These are phyloP conservation scores for Alentia gelatinosa DNA, from an alignment of 2,888 invertebrate species.

Conservation along the genomic window DNA sequence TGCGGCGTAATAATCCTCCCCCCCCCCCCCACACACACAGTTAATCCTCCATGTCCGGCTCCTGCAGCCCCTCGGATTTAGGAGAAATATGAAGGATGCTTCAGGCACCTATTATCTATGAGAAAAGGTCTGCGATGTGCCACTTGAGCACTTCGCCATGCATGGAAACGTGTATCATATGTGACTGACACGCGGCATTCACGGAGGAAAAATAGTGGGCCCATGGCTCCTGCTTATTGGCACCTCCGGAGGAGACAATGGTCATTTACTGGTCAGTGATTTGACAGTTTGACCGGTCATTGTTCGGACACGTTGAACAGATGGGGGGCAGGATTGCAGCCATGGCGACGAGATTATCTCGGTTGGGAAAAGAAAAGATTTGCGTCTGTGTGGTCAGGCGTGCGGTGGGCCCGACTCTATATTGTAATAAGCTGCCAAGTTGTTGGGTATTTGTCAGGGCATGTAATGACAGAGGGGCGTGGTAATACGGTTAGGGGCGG, in stretches of 20 bases:
- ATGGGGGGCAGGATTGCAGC: slow-evolving; percentile 9
- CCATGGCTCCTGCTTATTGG: neutral
- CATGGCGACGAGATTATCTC: slow-evolving; percentile 27
- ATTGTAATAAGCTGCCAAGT: slow-evolving; percentile 39
- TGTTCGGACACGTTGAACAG: slow-evolving; percentile 20
- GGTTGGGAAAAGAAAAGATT: neutral
- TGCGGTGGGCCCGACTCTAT: slow-evolving; percentile 19
- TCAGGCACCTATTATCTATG: too few relatives aligned
- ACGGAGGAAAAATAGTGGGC: neutral
- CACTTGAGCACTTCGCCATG: neutral
- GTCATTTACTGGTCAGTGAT: neutral
- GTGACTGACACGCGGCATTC: neutral
- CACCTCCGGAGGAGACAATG: neutral
- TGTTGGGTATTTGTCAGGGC: slow-evolving; percentile 26
- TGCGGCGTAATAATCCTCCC: too few relatives aligned
- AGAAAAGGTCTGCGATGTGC: too few relatives aligned
- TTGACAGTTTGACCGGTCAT: slow-evolving; percentile 3
- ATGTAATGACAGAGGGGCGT: slow-evolving; percentile 37
- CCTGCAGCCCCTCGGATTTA: too few relatives aligned
- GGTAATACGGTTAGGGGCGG: slow-evolving; percentile 17
- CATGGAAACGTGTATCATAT: neutral
- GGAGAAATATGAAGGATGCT: too few relatives aligned
- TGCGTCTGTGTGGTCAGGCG: slow-evolving; percentile 13
- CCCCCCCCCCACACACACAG: too few relatives aligned
- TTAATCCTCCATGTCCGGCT: too few relatives aligned